phyloP scores from a whole-genome alignment of 2,113 vertebrate species.

The Silurus glanis region DNA sequence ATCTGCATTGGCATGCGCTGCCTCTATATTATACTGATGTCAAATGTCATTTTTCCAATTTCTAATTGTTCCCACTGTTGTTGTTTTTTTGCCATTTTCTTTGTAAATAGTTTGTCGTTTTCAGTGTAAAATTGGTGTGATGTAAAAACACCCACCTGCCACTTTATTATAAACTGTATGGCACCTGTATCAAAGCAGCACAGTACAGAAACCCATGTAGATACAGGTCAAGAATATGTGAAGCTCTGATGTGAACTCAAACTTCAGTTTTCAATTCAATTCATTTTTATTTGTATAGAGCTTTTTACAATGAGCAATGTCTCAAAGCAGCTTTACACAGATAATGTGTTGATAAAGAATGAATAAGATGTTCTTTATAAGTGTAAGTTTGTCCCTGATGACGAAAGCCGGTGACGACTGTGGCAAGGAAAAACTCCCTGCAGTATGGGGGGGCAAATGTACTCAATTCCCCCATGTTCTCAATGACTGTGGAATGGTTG shows the following conservation, averaged over 20 bases:
- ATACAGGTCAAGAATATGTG: not conserved
- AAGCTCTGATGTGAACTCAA: not conserved
- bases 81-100: not conserved
- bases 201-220: not conserved
- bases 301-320: too few species aligned
- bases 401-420: too few species aligned
- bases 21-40: too few species aligned
- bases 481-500: not conserved
- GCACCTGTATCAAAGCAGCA: not conserved
- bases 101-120: not conserved
- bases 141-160: not conserved
- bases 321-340: too few species aligned
- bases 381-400: too few species aligned
- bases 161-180: not conserved
- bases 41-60: not conserved
- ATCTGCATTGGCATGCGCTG: too few species aligned
- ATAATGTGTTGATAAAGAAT: too few species aligned
- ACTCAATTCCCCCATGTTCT: too few species aligned
- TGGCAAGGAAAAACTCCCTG: too few species aligned
- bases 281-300: too few species aligned
- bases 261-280: not conserved
- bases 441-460: not conserved
- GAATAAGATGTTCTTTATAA: too few species aligned
- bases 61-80: not conserved
- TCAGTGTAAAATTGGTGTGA: not conserved